Evolutionary conservation across 1,140 invertebrate species (phyloP), one percentile per base, ranked within the genome.

Genomic region (Scaptomyza hsui): DNA sequence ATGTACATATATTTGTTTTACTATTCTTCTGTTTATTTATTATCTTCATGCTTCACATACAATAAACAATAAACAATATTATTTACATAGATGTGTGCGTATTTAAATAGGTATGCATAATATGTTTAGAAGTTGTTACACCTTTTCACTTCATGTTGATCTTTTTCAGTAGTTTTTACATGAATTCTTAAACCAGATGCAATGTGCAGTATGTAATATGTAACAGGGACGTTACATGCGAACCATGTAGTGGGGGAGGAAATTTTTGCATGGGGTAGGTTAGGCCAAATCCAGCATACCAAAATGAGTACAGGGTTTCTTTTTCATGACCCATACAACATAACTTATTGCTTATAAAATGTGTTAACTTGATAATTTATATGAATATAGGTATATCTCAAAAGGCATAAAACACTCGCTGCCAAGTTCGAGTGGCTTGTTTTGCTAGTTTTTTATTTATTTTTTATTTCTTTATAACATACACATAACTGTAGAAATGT

Each of bases 21-120:
- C 26, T 62, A 55, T 61, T 60, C 48, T 69, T 72, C 45, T 61
- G 64, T 61, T 61, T 67, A 72, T 72, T 67, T 59, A 67, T 67
- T 60, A 67, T 67, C 55, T 71, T 67, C 56, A 60, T 72, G 63
- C 69, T 72, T 59, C 55, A 45, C 37, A 57, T 44, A 65, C 16
- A 53, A 21, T 47, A 12, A 48, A 21, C 37, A 12, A 37, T 37
- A n/a, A 37, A 37, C n/a, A n/a, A 35, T 35, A 35, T 35, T 16
- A 48, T 32, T 24, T 52, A 35, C 18, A 26, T 39, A 48, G 19
- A 21, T 35, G 2, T 6, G 24, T 32, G n/a, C n/a, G 3, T 56
- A 24, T 19, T 12, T 35, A 2, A 18, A 35, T 37, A 13, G 37
- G 7, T 61, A 15, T 62, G 47, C n/a, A 26, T 64, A 29, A 64